phyloP scores from a whole-genome alignment of 2,888 invertebrate genomes.

The Tinea pellionella region DNA sequence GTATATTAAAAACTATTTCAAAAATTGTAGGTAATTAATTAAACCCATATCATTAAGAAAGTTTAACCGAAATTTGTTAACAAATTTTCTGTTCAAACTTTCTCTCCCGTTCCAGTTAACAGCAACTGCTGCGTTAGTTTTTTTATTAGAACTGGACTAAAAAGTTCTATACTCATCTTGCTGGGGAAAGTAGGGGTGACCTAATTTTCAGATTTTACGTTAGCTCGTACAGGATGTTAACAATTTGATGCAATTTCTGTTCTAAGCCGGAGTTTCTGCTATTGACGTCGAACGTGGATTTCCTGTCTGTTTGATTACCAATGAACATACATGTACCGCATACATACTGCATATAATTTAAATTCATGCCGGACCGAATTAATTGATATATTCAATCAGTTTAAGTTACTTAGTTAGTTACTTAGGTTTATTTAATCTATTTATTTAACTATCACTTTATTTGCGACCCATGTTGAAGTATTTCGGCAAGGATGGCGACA shows the following conservation, averaged over 20 bases:
- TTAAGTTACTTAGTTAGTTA: too few relatives aligned
- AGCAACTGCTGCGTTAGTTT: not conserved
- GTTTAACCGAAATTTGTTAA: not conserved
- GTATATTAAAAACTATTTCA: too few relatives aligned
- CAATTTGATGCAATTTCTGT: conserved; percentile 6
- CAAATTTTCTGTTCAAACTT: not conserved
- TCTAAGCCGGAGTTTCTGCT: not conserved
- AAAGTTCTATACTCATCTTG: not conserved
- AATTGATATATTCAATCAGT: not conserved
- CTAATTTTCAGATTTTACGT: not conserved
- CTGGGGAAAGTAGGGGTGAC: conserved; percentile 1
- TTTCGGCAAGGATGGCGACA: too few relatives aligned
- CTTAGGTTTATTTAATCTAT: too few relatives aligned
- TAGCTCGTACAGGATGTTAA: conserved; percentile 3
- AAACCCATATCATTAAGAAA: not conserved
- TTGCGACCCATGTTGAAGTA: too few relatives aligned
- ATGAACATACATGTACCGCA: not conserved
- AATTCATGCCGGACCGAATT: not conserved
- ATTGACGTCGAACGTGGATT: not conserved
- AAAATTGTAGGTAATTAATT: not conserved
- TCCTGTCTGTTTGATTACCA: not conserved
- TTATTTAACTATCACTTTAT: too few relatives aligned
- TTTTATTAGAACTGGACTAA: not conserved
- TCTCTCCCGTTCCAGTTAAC: not conserved
- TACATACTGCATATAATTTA: not conserved